A percentile compares a stretch with the other conserved stretches of the same genome.
These are phyloP conservation scores for Branchellion lobata DNA, from an alignment of 2,888 invertebrate species.

Conservation along the genomic window DNA sequence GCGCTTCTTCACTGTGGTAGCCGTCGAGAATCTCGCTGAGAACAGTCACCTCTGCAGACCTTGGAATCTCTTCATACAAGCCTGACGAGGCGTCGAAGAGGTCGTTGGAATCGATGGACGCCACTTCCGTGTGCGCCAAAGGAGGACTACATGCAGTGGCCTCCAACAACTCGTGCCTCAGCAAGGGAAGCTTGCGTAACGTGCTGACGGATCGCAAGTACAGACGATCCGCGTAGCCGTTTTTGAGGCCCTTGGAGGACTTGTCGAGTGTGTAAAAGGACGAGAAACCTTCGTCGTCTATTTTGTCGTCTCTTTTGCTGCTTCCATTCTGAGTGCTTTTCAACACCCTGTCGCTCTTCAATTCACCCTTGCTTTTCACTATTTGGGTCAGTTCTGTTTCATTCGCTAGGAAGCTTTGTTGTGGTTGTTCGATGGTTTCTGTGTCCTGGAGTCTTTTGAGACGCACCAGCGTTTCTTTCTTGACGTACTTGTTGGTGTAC, in stretches of 20 bases:
- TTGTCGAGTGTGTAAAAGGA: constrained; percentile 7
- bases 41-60: constrained; percentile 23
- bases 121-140: background rate
- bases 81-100: constrained; percentile 21
- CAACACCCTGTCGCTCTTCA: background rate
- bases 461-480: background rate
- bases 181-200: background rate
- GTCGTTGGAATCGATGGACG: background rate
- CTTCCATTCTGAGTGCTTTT: no score
- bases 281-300: constrained; percentile 6
- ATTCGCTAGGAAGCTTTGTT: background rate
- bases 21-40: constrained; percentile 39
- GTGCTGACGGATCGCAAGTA: background rate
- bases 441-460: background rate
- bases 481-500: background rate
- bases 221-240: background rate
- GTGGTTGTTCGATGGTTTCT: background rate
- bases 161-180: no score
- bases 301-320: background rate
- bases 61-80: constrained; percentile 43
- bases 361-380: background rate
- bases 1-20: constrained; percentile 27
- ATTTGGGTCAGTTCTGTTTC: background rate
- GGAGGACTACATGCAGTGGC: background rate
- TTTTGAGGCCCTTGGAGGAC: background rate